Evolutionary conservation across 1,140 invertebrate species (phyloP), one percentile per base, ranked within the genome.

Genomic region (Drosophila rhopaloa): DNA sequence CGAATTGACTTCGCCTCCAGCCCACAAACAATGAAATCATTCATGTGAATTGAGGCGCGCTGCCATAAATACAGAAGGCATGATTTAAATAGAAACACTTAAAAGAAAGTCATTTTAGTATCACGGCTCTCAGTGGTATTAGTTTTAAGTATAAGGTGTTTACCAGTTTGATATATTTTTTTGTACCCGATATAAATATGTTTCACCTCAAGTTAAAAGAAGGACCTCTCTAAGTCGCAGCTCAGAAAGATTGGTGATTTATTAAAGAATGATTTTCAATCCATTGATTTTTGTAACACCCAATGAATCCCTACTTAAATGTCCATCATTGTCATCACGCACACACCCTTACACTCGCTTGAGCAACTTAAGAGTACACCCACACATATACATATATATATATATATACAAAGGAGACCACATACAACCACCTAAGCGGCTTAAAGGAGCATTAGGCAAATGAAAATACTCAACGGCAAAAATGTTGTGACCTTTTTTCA

Each of bases 401-500:
- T 43, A 43, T 32, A 35, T 16, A 4, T 35, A 50, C 62, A 19
- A 27, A 32, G 8, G 24, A 38, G 50, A 75, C 38, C 14, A 55
- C 55, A 51, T 44, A 76, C 41, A 27, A 53, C 54, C 50, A 60
- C 43, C 37, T 86, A 85, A 88, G 84, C 83, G 44, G 84, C 83
- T 88, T 88, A 80, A 53, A 74, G 78, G 72, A 79, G 79, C 83
- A 86, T 86, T 86, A 82, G 67, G 71, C 67, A 86, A 88, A 83
- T 83, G 79, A 86, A 86, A 86, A 85, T 81, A 74, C 84, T 77
- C 59, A 58, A 65, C 41, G 57, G 74, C 77, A 84, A 41, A 65
- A 65, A 68, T 65, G 47, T 6, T 68, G 63, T 70, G 46, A 50
- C 46, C 51, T 38, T 56, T 56, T 58, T 81, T 62, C 53, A 44